Conservation (phyloP, 2,113 vertebrate species). For the Synchiropus splendidus region DNA sequence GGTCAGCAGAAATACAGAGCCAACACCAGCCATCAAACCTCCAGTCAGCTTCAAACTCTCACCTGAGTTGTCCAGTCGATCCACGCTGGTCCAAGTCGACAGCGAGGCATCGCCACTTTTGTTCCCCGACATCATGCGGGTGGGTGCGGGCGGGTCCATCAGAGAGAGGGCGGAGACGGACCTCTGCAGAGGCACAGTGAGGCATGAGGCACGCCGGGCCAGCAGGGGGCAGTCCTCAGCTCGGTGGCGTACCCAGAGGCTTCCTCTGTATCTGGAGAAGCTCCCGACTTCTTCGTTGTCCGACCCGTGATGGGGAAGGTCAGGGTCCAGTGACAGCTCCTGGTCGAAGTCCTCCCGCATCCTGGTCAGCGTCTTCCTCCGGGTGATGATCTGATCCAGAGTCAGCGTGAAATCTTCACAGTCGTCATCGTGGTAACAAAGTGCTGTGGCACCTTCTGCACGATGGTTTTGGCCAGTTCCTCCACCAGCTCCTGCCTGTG, state of each 20-base stretch:
- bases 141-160: slow-evolving; percentile 29
- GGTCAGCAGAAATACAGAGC: not conserved
- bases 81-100: slow-evolving; percentile 77
- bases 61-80: slow-evolving; percentile 79
- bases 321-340: slow-evolving; percentile 53
- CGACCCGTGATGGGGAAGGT: slow-evolving; percentile 29
- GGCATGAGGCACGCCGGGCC: not conserved
- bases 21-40: not conserved
- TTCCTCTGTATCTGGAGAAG: slow-evolving; percentile 41
- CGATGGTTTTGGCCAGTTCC: slow-evolving; percentile 83
- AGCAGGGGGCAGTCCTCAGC: slow-evolving; percentile 28
- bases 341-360: slow-evolving; percentile 55
- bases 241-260: slow-evolving; percentile 48
- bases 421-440: not conserved
- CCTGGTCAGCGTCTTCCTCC: slow-evolving; percentile 72
- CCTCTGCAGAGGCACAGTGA: slow-evolving; percentile 30
- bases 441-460: slow-evolving; percentile 75
- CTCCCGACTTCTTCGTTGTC: slow-evolving; percentile 15
- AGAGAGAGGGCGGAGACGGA: slow-evolving; percentile 52
- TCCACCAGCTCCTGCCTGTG: slow-evolving; percentile 85
- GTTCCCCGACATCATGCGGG: slow-evolving; percentile 36
- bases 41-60: slow-evolving; percentile 22
- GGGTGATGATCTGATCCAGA: slow-evolving; percentile 72
- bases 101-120: slow-evolving; percentile 48
- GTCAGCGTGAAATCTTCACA: not conserved